These are phyloP conservation scores for Taxidea taxus DNA, from an alignment of 2,113 vertebrate species.

Conservation along the genomic window DNA sequence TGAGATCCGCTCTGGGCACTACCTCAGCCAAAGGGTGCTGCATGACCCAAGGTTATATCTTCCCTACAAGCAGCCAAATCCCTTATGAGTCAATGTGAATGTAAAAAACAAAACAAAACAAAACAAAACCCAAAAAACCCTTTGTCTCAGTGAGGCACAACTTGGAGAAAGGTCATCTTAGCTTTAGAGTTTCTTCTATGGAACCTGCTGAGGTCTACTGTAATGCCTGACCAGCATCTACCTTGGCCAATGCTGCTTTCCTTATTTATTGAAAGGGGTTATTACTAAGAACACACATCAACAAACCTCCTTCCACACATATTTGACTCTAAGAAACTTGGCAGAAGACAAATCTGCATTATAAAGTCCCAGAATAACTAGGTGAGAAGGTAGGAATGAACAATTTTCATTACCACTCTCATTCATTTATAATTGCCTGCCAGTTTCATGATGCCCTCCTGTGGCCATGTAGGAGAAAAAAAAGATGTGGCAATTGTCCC, in stretches of 20 bases:
- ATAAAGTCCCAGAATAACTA: not conserved
- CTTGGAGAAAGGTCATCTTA: not conserved
- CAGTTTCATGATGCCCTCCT: not conserved
- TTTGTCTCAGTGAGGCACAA: not conserved
- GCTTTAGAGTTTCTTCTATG: not conserved
- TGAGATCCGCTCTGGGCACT: not conserved
- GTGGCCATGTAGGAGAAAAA: not conserved
- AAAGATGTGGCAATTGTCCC: not conserved
- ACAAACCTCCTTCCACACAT: not conserved
- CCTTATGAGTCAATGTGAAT: not conserved
- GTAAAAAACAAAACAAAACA: not conserved
- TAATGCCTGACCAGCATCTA: not conserved
- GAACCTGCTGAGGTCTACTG: not conserved
- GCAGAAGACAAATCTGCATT: not conserved
- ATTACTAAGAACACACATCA: not conserved
- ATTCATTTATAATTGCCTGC: not conserved
- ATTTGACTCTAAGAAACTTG: not conserved
- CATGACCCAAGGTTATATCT: not conserved
- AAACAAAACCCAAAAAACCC: not conserved
- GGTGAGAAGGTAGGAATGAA: not conserved
- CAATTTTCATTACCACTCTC: not conserved
- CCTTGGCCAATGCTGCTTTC: not conserved
- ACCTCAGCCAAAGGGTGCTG: not conserved
- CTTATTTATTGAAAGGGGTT: not conserved
- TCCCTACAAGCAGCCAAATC: not conserved